Percentiles rank a stretch among this genome's conserved stretches.
Conservation (phyloP, 2,797 vertebrate species). For the Neosalanx taihuensis region DNA sequence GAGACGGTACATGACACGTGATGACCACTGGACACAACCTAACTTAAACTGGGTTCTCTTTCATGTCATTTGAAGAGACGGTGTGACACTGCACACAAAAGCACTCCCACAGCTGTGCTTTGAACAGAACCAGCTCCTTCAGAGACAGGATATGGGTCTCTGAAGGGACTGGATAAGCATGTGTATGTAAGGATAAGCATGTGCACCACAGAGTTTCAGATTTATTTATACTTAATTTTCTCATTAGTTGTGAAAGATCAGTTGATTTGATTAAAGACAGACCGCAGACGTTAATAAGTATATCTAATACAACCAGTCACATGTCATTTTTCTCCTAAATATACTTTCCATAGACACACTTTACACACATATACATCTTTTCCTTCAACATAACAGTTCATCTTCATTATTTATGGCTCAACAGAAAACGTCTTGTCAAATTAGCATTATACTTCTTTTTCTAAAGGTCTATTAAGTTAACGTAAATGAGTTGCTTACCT, state of each 20-base stretch:
- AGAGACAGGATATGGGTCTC: neutral
- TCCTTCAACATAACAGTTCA: no score
- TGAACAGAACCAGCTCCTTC: neutral
- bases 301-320: neutral
- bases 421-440: neutral
- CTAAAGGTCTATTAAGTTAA: neutral
- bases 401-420: neutral
- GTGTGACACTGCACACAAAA: neutral
- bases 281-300: neutral
- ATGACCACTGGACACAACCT: neutral
- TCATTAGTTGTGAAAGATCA: constrained; percentile 10
- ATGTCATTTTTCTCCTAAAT: neutral
- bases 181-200: neutral
- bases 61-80: neutral
- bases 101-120: neutral
- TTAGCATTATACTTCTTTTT: neutral
- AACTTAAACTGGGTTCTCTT: neutral
- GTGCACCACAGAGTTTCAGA: neutral
- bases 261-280: neutral
- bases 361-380: no score
- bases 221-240: neutral
- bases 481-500: neutral
- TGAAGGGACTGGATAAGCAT: neutral
- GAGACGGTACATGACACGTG: neutral
- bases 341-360: no score